These are phyloP conservation scores for Hecatera dysodea DNA, from an alignment of 2,888 invertebrate species.

Conservation along the genomic window DNA sequence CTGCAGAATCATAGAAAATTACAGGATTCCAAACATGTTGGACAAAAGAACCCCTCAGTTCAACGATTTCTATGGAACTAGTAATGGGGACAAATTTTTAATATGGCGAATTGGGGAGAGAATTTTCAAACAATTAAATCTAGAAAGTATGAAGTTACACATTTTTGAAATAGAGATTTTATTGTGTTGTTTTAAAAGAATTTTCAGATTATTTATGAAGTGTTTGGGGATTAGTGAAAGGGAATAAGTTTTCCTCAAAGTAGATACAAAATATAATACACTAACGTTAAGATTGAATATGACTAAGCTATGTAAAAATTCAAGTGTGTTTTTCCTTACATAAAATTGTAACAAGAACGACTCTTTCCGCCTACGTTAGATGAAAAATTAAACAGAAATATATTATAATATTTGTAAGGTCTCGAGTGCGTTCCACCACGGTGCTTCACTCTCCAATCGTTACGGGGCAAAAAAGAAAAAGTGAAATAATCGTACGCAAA, in stretches of 20 bases:
- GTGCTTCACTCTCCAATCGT: slow-evolving; percentile 78
- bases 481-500: slow-evolving; percentile 88
- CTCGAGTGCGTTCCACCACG: slow-evolving; percentile 73
- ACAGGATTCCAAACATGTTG: slow-evolving; percentile 85
- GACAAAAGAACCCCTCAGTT: slow-evolving; percentile 82
- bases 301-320: not conserved
- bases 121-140: slow-evolving; percentile 81
- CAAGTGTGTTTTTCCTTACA: slow-evolving; percentile 16
- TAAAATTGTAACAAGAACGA: slow-evolving; percentile 25
- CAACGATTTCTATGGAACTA: slow-evolving; percentile 75
- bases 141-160: slow-evolving; percentile 43
- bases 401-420: slow-evolving; percentile 67
- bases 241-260: not conserved
- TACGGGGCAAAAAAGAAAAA: slow-evolving; percentile 81
- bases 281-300: not conserved
- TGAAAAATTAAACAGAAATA: slow-evolving; percentile 59
- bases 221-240: not conserved
- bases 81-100: slow-evolving; percentile 87
- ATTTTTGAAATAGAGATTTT: slow-evolving; percentile 36
- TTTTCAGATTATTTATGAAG: not conserved
- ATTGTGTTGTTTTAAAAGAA: slow-evolving; percentile 9
- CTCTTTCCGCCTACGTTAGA: slow-evolving; percentile 28
- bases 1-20: slow-evolving; percentile 88
- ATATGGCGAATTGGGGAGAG: slow-evolving; percentile 85
- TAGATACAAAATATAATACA: not conserved